Percentiles rank a stretch among this genome's conserved stretches.
phyloP scores from a whole-genome alignment of 2,113 vertebrate genomes.

The Ceratotherium simum region DNA sequence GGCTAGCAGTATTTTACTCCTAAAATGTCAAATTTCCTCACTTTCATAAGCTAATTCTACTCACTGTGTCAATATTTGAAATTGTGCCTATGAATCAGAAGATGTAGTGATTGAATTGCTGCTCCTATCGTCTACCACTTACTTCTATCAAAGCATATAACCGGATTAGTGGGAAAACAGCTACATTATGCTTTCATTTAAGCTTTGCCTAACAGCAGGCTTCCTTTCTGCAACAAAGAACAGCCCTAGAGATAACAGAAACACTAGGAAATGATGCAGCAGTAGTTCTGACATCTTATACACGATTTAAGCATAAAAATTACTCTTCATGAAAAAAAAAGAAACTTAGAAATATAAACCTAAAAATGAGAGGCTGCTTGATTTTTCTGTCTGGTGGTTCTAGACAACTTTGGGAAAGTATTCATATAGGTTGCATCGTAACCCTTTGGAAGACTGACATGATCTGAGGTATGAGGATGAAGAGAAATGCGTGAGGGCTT shows the following conservation, averaged over 20 bases:
- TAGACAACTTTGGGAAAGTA: neutral
- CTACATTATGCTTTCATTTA: slow-evolving; percentile 77
- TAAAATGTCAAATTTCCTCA: slow-evolving; percentile 49
- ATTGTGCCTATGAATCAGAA: slow-evolving; percentile 83
- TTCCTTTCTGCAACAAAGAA: slow-evolving; percentile 82
- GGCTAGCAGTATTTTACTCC: slow-evolving; percentile 65
- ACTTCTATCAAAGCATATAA: slow-evolving; percentile 85
- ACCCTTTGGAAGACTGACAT: slow-evolving; percentile 69
- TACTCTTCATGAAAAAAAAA: slow-evolving; percentile 37
- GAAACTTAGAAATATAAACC: slow-evolving; percentile 30
- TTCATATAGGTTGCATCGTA: slow-evolving; percentile 58
- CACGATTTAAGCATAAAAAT: slow-evolving; percentile 40
- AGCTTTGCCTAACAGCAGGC: slow-evolving; percentile 84
- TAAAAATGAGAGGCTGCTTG: slow-evolving; percentile 62
- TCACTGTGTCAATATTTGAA: slow-evolving; percentile 82
- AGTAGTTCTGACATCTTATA: slow-evolving; percentile 73
- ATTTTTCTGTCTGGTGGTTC: slow-evolving; percentile 50
- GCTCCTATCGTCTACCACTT: slow-evolving; percentile 81
- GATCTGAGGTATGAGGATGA: slow-evolving; percentile 70
- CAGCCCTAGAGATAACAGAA: slow-evolving; percentile 75
- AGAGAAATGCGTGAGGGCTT: slow-evolving; percentile 52
- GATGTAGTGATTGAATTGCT: slow-evolving; percentile 81
- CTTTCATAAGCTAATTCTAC: slow-evolving; percentile 83
- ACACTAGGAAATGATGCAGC: slow-evolving; percentile 69
- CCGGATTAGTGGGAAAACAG: slow-evolving; percentile 85